A percentile compares a stretch with the other conserved stretches of the same genome.
These are phyloP conservation scores for Eonycteris spelaea DNA, from an alignment of 2,113 vertebrate genomes.

Conservation along the genomic window DNA sequence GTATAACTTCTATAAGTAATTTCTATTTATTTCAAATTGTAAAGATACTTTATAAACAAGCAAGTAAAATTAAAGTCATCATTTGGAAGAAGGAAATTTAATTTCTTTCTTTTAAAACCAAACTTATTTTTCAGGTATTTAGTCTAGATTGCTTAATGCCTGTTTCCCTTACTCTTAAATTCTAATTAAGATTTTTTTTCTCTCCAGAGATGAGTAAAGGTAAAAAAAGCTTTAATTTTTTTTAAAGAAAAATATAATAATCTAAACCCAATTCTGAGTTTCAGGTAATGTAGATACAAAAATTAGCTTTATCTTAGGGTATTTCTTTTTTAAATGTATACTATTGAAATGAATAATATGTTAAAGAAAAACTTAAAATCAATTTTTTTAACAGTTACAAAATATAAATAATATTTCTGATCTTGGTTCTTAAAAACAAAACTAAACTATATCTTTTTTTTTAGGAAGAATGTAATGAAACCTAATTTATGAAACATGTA, in stretches of 20 bases:
- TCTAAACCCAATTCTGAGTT: background rate
- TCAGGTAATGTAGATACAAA: background rate
- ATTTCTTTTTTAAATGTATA: conserved; percentile 16
- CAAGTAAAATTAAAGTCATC: conserved; percentile 26
- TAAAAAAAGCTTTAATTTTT: background rate
- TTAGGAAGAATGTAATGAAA: background rate
- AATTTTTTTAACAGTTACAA: conserved; percentile 24
- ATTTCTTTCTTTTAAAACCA: background rate
- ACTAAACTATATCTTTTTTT: background rate
- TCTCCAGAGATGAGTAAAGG: background rate
- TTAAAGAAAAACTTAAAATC: background rate
- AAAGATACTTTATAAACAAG: conserved; percentile 24
- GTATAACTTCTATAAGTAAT: background rate
- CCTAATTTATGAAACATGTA: background rate
- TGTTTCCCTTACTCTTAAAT: conserved; percentile 12
- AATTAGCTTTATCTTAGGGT: conserved; percentile 8
- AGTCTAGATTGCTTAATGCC: background rate
- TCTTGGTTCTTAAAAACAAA: conserved; percentile 8
- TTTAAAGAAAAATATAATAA: background rate
- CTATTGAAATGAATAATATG: background rate
- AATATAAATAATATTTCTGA: conserved; percentile 21
- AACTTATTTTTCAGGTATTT: conserved; percentile 26
- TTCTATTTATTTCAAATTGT: conserved; percentile 32
- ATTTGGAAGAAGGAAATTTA: conserved; percentile 29
- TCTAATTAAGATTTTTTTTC: conserved; percentile 23